Conservation (phyloP, 2,888 invertebrate species). For the Chydorus sphaericus region DNA sequence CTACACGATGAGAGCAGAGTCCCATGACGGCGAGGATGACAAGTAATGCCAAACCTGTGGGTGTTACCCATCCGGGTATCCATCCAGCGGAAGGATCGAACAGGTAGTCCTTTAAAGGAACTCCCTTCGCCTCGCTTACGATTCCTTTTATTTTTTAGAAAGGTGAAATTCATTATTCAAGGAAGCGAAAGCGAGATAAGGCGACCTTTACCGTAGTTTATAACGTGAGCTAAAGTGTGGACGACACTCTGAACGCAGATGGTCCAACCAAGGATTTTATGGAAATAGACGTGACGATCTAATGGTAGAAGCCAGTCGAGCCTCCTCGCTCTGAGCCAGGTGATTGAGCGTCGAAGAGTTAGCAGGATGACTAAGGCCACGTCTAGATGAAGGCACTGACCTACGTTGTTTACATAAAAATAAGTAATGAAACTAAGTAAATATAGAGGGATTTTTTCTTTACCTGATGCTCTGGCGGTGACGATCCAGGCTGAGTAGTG, state of each 20-base stretch:
- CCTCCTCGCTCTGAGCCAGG: constrained; percentile 18
- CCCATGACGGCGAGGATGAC: constrained; percentile 21
- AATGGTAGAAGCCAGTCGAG: constrained; percentile 18
- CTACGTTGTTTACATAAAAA: constrained; percentile 17
- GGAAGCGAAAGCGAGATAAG: background rate
- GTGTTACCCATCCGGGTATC: constrained; percentile 20
- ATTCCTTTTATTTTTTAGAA: constrained; percentile 10
- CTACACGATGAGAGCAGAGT: constrained; percentile 20
- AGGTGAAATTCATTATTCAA: background rate
- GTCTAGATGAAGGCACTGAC: constrained; percentile 21
- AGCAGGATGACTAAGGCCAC: constrained; percentile 20
- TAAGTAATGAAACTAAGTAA: no score
- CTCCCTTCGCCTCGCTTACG: constrained; percentile 16
- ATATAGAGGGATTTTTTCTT: background rate
- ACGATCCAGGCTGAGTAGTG: background rate
- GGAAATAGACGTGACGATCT: constrained; percentile 21
- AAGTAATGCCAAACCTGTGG: constrained; percentile 20
- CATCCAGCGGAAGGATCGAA: constrained; percentile 19
- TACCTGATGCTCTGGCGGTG: constrained; percentile 5
- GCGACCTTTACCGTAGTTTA: constrained; percentile 20
- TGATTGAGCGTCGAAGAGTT: constrained; percentile 20
- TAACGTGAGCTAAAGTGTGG: constrained; percentile 21
- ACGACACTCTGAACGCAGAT: constrained; percentile 20
- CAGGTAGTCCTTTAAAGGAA: constrained; percentile 17
- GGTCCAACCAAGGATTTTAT: constrained; percentile 21